Evolutionary conservation across 1,140 invertebrate species (phyloP).

Genomic region (Sinella curviseta): DNA sequence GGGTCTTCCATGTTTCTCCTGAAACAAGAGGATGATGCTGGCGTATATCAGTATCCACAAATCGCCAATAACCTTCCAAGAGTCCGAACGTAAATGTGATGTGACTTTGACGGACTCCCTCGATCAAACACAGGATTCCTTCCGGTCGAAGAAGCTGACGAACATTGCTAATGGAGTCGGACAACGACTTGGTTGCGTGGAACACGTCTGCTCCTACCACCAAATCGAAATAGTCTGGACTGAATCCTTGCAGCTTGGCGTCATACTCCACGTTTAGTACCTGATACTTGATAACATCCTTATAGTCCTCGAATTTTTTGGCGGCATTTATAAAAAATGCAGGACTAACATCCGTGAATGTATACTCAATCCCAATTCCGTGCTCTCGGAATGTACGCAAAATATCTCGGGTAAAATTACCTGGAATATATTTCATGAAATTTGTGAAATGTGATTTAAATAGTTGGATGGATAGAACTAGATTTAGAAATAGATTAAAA

Average conservation of each 20-base stretch:
- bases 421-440: too few species aligned
- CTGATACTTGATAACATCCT: slow-evolving; percentile 9
- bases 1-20: background rate
- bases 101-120: background rate
- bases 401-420: slow-evolving; percentile 20
- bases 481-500: too few species aligned
- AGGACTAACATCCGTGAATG: slow-evolving; percentile 40
- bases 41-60: slow-evolving; percentile 16
- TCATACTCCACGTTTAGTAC: slow-evolving; percentile 33
- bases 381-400: background rate
- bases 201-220: slow-evolving; percentile 32
- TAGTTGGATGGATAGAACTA: too few species aligned
- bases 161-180: slow-evolving; percentile 10
- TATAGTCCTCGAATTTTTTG: slow-evolving; percentile 14
- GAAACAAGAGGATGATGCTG: slow-evolving; percentile 6
- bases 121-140: slow-evolving; percentile 5
- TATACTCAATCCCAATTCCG: slow-evolving; percentile 10
- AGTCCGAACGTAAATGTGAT: slow-evolving; percentile 26
- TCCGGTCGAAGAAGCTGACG: background rate
- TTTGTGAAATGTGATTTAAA: too few species aligned
- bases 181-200: slow-evolving; percentile 32
- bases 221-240: slow-evolving; percentile 28
- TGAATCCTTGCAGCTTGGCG: slow-evolving; percentile 31
- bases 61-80: slow-evolving; percentile 32
- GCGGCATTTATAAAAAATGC: slow-evolving; percentile 24